Conservation (phyloP, 2,888 invertebrate species). For the Autographa pulchrina region DNA sequence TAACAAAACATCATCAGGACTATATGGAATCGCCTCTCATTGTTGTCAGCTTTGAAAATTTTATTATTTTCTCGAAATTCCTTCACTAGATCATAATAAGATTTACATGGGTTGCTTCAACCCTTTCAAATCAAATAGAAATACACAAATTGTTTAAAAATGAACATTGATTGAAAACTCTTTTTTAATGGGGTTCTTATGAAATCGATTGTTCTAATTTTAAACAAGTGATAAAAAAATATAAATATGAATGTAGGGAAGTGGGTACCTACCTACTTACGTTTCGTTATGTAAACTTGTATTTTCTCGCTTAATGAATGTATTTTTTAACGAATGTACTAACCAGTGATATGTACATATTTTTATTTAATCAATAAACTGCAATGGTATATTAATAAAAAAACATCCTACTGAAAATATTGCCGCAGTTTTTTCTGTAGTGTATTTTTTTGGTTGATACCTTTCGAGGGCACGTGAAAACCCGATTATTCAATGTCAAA, state of each 20-base stretch:
- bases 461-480: conserved; percentile 31
- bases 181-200: not conserved
- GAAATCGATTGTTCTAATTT: not conserved
- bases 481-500: conserved; percentile 40
- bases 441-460: not conserved
- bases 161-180: conserved; percentile 1
- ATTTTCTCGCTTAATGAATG: too few species aligned
- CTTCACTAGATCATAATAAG: not conserved
- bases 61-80: not conserved
- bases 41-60: not conserved
- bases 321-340: too few species aligned
- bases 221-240: too few species aligned
- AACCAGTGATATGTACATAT: too few species aligned
- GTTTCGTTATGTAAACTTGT: too few species aligned
- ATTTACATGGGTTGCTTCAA: not conserved
- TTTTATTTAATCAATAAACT: too few species aligned
- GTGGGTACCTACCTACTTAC: too few species aligned
- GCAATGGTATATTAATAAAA: not conserved
- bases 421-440: too few species aligned
- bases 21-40: not conserved
- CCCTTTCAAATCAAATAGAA: not conserved
- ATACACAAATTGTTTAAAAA: not conserved
- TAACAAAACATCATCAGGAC: too few species aligned
- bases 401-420: too few species aligned
- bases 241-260: too few species aligned